phyloP scores from a whole-genome alignment of 2,113 vertebrate species.

The Coregonus clupeaformis region DNA sequence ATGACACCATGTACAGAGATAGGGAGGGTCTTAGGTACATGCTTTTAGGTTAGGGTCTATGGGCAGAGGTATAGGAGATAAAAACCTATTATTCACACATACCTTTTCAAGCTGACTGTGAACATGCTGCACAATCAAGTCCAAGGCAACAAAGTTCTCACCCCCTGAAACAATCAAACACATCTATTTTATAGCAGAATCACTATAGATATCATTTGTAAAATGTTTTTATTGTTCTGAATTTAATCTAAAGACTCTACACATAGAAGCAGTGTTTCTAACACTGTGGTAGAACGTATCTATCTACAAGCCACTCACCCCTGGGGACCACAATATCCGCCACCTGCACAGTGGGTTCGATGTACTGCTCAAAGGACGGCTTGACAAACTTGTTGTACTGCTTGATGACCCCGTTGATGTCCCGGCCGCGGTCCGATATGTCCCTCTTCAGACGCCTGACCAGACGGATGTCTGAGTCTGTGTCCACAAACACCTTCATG shows the following conservation, averaged over 20 bases:
- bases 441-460: conserved; percentile 86
- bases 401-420: conserved; percentile 85
- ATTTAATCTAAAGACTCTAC: too few relatives aligned
- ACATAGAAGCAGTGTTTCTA: too few relatives aligned
- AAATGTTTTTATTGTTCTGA: too few relatives aligned
- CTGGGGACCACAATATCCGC: conserved; percentile 90
- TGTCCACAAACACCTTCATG: conserved; percentile 94
- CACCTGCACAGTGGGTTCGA: conserved; percentile 86
- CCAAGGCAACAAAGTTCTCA: conserved; percentile 87
- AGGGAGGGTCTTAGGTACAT: background rate
- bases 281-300: too few relatives aligned
- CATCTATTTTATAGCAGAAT: background rate
- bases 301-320: conserved; percentile 66
- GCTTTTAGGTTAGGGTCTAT: background rate
- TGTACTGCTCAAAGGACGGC: conserved; percentile 89
- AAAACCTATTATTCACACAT: conserved; percentile 1
- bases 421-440: conserved; percentile 81
- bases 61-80: too few relatives aligned
- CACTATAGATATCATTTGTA: too few relatives aligned
- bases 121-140: conserved; percentile 88
- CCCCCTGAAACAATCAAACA: conserved; percentile 71
- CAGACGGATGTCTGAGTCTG: conserved; percentile 88
- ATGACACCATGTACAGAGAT: background rate
- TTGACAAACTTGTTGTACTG: conserved; percentile 92
- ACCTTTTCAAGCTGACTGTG: conserved; percentile 94